Evolutionary conservation across 1,140 invertebrate genomes (phyloP), one percentile per base, ranked within the genome.

Genomic region (Cheumatopsyche charites): DNA sequence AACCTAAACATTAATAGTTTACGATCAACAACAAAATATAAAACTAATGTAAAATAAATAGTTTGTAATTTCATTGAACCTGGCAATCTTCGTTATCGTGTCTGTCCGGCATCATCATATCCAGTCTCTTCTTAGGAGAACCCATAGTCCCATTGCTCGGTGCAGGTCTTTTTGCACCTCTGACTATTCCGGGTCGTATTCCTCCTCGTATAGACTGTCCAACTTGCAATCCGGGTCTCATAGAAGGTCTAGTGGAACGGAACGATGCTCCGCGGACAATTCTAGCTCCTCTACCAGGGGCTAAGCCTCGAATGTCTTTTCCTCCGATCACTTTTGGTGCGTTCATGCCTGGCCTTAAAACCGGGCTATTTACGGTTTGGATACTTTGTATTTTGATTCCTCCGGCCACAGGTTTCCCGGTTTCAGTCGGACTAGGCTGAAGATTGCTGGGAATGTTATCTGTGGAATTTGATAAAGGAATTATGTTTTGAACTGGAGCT

Each of bases 11-110:
- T 47, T 6, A 19, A 62, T 45, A 15, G 3, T 7, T 17, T 13
- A 43, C 13, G 45, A 43, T 45, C 36, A 66, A 66, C 9, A 45
- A 45, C 25, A 1, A 62, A 26, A 62, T n/a, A 26, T 3, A 26
- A 17, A 21, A 6, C n/a, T 13, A 26, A 36, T 26, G 6, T 36
- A 62, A 29, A n/a, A 55, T 55, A 55, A 55, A n/a, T n/a, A n/a
- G n/a, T n/a, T n/a, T n/a, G n/a, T n/a, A n/a, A n/a, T 42, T 11
- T 19, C 29, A 41, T n/a, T 41, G n/a, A 36, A 68, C 66, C 45
- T 76, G 81, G 42, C 83, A 85, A 70, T 84, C 83, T 68, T 84
- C 83, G 63, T 83, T 84, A 66, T 84, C 83, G 62, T 85, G 83
- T 77, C 82, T 82, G 7, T 82, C 83, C 0, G 83, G 83, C 0